A percentile compares a stretch with the other conserved stretches of the same genome.
These are phyloP conservation scores for Megaustenia siamemsis DNA, from an alignment of 2,888 invertebrate genomes.

Conservation along the genomic window DNA sequence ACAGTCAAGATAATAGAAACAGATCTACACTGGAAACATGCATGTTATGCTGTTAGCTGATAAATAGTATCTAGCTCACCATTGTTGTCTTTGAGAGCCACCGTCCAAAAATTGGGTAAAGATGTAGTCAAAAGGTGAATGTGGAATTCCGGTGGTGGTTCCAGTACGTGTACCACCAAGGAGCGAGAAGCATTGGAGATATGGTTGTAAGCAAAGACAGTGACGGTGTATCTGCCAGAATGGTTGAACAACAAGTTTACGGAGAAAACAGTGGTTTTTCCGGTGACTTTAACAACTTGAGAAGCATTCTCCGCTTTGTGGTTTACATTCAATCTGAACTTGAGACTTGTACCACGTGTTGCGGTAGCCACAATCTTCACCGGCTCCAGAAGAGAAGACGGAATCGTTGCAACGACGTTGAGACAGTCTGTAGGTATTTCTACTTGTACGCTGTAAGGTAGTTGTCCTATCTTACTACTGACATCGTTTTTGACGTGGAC, in stretches of 20 bases:
- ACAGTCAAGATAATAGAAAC: too few relatives aligned
- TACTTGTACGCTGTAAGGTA: slow-evolving; percentile 54
- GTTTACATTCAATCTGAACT: slow-evolving; percentile 61
- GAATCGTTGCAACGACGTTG: slow-evolving; percentile 46
- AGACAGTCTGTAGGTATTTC: slow-evolving; percentile 58
- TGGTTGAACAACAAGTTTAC: slow-evolving; percentile 53
- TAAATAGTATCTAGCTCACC: slow-evolving; percentile 27
- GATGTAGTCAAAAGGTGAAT: slow-evolving; percentile 31
- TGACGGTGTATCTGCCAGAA: slow-evolving; percentile 63
- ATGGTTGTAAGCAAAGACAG: slow-evolving; percentile 67
- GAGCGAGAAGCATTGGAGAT: slow-evolving; percentile 63
- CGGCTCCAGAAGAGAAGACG: slow-evolving; percentile 45
- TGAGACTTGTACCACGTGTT: slow-evolving; percentile 50
- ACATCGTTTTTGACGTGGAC: slow-evolving; percentile 68
- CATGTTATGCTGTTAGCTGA: background rate
- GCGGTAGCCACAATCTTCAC: slow-evolving; percentile 46
- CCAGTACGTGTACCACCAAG: slow-evolving; percentile 63
- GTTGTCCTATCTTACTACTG: slow-evolving; percentile 50
- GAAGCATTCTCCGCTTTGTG: slow-evolving; percentile 27
- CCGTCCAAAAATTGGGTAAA: slow-evolving; percentile 15
- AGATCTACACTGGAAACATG: background rate
- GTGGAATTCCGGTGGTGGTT: slow-evolving; percentile 41
- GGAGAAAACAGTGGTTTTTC: slow-evolving; percentile 39
- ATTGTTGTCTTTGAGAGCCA: slow-evolving; percentile 31
- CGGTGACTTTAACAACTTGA: background rate